Conservation (phyloP, 2,888 invertebrate species). For the Archaeoteleia sp. region DNA sequence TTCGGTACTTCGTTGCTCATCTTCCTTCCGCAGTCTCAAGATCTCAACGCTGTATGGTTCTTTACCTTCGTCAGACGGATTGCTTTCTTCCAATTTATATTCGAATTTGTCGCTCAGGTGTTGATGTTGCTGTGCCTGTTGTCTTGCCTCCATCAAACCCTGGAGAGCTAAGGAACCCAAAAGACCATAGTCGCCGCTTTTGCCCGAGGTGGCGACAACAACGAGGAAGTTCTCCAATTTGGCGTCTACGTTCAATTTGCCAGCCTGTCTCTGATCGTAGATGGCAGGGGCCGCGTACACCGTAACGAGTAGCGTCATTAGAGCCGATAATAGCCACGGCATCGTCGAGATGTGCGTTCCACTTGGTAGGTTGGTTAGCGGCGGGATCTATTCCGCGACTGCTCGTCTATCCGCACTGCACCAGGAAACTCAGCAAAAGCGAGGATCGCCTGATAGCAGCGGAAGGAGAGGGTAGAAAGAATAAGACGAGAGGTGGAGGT, state of each 20-base stretch:
- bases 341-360: neutral
- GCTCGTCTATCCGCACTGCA: conserved; percentile 43
- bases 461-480: too few relatives aligned
- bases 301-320: conserved; percentile 38
- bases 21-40: conserved; percentile 18
- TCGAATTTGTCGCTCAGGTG: conserved; percentile 59
- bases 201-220: conserved; percentile 77
- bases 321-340: too few relatives aligned
- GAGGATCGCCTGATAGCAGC: too few relatives aligned
- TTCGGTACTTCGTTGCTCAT: neutral
- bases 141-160: conserved; percentile 38
- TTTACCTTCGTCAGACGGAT: conserved; percentile 42
- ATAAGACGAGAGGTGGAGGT: too few relatives aligned
- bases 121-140: conserved; percentile 51
- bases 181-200: conserved; percentile 22
- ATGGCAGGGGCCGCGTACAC: conserved; percentile 69
- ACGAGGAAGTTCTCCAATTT: conserved; percentile 85
- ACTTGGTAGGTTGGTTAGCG: conserved; percentile 22
- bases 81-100: conserved; percentile 42
- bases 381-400: conserved; percentile 60
- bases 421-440: conserved; percentile 2
- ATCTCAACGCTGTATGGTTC: conserved; percentile 58
- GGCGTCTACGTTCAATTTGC: conserved; percentile 82
- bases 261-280: conserved; percentile 86
- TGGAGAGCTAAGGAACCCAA: conserved; percentile 40